Percentiles rank a stretch among this genome's conserved stretches.
Evolutionary conservation across 2,888 invertebrate genomes (phyloP).

Genomic region (Idaea straminata): DNA sequence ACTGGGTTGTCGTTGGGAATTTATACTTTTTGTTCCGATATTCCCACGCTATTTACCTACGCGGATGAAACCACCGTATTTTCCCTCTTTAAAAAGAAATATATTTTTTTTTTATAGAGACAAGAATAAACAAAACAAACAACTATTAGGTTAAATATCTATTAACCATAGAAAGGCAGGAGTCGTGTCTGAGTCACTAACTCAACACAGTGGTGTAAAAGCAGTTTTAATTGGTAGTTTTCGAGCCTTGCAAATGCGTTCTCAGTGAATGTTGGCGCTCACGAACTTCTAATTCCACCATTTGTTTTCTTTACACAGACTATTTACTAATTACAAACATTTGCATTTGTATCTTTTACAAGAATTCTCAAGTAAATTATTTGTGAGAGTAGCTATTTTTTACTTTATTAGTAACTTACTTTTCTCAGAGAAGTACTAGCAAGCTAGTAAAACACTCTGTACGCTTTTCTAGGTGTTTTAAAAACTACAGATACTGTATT

Average conservation of each 20-base stretch:
- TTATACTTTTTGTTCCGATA: no score
- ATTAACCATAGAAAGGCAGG: constrained; percentile 13
- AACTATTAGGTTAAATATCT: constrained; percentile 15
- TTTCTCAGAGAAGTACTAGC: not conserved
- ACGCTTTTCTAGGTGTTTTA: not conserved
- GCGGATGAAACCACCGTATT: no score
- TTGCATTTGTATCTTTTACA: not conserved
- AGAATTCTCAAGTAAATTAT: not conserved
- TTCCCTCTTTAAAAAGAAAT: no score
- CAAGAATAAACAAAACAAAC: not conserved
- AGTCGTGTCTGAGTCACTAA: constrained; percentile 14
- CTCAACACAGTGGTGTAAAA: constrained; percentile 34
- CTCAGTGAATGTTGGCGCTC: constrained; percentile 29
- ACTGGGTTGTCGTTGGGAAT: no score
- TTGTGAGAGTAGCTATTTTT: not conserved
- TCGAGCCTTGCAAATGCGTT: constrained; percentile 50
- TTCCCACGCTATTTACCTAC: no score
- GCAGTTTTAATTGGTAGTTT: constrained; percentile 49
- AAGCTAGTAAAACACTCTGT: no score
- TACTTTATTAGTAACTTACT: not conserved
- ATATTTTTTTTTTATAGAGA: not conserved
- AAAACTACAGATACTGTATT: not conserved
- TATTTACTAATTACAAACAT: constrained; percentile 1
- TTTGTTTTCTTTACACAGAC: constrained; percentile 15
- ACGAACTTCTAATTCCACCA: constrained; percentile 39